phyloP scores from a whole-genome alignment of 2,888 invertebrate genomes.

The Raillietiella orientalis region DNA sequence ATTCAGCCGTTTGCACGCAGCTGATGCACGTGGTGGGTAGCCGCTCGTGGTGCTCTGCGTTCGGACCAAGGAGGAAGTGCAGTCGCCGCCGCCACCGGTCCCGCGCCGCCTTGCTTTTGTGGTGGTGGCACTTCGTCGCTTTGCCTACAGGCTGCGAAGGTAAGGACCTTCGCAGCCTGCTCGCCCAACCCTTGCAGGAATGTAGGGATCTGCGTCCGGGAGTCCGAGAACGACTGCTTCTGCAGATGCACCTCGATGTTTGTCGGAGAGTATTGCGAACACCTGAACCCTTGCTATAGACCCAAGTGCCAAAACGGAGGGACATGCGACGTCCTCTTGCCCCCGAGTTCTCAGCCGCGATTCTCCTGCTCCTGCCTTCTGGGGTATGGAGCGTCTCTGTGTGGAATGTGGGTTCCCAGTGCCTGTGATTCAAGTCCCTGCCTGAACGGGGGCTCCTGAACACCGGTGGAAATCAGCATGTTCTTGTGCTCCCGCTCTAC shows the following conservation, averaged over 20 bases:
- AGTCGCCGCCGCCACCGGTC: too few relatives aligned
- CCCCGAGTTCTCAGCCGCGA: slow-evolving; percentile 25
- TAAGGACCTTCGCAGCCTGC: too few relatives aligned
- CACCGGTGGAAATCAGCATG: slow-evolving; percentile 37
- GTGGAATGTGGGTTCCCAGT: slow-evolving; percentile 61
- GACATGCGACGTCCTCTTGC: slow-evolving; percentile 39
- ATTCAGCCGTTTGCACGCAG: too few relatives aligned
- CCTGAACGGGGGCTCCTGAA: slow-evolving; percentile 59
- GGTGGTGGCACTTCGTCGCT: too few relatives aligned
- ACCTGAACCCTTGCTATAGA: slow-evolving; percentile 65
- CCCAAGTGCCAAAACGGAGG: slow-evolving; percentile 80
- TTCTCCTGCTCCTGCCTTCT: slow-evolving; percentile 69
- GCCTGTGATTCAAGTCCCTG: slow-evolving; percentile 71
- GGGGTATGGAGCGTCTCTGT: slow-evolving; percentile 65
- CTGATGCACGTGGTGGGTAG: too few relatives aligned
- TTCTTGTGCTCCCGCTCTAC: slow-evolving; percentile 63
- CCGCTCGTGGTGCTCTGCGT: too few relatives aligned
- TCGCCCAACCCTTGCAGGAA: slow-evolving; percentile 70
- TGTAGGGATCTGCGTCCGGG: slow-evolving; percentile 48
- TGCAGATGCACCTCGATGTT: slow-evolving; percentile 61
- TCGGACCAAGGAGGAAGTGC: too few relatives aligned
- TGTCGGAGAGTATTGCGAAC: slow-evolving; percentile 80
- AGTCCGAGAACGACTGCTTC: too few relatives aligned
- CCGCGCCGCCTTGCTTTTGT: too few relatives aligned
- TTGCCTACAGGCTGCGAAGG: too few relatives aligned